These are phyloP conservation scores for Oreotrochilus melanogaster DNA, from an alignment of 2,113 vertebrate genomes.

Conservation along the genomic window DNA sequence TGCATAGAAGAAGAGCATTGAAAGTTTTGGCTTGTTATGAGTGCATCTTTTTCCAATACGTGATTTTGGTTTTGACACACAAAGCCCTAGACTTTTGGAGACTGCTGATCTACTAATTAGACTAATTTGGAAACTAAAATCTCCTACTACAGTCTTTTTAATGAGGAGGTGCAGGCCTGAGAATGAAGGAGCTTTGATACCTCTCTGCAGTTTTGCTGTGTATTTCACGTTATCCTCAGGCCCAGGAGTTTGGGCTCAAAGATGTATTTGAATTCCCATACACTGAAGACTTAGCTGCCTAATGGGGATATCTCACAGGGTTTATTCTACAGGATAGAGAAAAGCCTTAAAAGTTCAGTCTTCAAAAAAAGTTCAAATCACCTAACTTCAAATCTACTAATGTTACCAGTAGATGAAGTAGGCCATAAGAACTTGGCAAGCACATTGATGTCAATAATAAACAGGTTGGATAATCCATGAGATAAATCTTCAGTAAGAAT, in stretches of 20 bases:
- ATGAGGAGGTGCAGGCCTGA: not conserved
- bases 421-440: not conserved
- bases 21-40: not conserved
- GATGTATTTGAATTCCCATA: not conserved
- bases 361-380: not conserved
- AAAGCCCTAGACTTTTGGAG: not conserved
- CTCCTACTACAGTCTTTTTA: not conserved
- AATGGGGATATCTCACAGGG: not conserved
- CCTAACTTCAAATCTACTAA: not conserved
- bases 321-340: not conserved
- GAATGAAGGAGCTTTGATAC: not conserved
- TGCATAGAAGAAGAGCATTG: not conserved
- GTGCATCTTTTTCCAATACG: fast-evolving
- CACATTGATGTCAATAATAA: not conserved
- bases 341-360: not conserved
- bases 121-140: not conserved
- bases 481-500: not conserved
- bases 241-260: not conserved
- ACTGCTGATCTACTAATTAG: not conserved
- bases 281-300: not conserved
- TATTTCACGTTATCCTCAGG: not conserved
- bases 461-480: not conserved
- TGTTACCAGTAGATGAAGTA: not conserved
- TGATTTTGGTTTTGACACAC: not conserved
- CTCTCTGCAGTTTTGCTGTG: not conserved